Evolutionary conservation across 2,888 invertebrate genomes (phyloP), one percentile per base, ranked within the genome.

Genomic region (Icerya purchasi): DNA sequence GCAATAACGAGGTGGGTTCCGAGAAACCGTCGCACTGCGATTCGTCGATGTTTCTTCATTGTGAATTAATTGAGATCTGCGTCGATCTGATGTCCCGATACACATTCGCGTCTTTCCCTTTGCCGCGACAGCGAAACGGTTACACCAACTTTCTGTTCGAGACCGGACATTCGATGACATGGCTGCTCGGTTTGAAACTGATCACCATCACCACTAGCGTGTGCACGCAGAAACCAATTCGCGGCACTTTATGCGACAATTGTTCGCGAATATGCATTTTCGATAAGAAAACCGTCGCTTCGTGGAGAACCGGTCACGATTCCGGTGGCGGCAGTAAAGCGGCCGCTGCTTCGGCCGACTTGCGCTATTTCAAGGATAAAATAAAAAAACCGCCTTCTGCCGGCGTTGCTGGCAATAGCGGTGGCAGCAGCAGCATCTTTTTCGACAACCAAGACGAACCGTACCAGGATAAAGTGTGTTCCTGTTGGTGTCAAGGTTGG

Each of bases 401-500:
- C 5, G 36, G 14, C 5, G 14, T 8, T 36, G 8, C 14, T 8
- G 36, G 14, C 14, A 5, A 8, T 8, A 5, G 36, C 5, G 8
- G 14, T 8, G 14, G 14, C 36, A 14, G 5, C 36, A 36, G 5
- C 8, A 36, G 5, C 36, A 36, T 36, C 8, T 8, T 36, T 5
- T 36, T 14, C 8, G 36, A 36, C 36, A 14, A 36, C 36, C 8
- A 36, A 36, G 36, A 36, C 14, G 8, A 36, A 36, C 14, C 14
- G 14, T 14, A 14, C 14, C 36, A 36, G 14, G 36, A 36, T 36
- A 5, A 36, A 36, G 5, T 76, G 51, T 88, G 86, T 67, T 80
- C 81, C 53, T 93, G 94, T 72, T 91, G 92, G 82, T 92, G 92
- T 73, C 85, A 86, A 66, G 83, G 84, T 61, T 96, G 94, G 94